phyloP scores from a whole-genome alignment of 1,140 invertebrate genomes.

The Procambarus clarkii region DNA sequence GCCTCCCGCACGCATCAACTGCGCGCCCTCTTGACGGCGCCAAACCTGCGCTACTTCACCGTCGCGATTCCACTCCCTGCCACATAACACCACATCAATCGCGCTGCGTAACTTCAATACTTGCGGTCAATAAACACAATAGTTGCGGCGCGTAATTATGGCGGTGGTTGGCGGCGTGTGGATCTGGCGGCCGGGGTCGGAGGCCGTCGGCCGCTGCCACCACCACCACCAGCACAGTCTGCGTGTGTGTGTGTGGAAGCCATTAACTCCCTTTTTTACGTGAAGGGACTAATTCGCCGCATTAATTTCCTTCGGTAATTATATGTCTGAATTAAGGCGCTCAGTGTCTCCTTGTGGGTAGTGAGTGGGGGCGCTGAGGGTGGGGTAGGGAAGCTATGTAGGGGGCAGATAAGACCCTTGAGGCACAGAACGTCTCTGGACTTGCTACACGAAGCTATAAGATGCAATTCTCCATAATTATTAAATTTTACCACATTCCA shows the following conservation, averaged over 20 bases:
- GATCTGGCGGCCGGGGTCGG: not conserved
- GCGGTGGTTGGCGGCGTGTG: not conserved
- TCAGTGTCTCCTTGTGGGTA: slow-evolving; percentile 18
- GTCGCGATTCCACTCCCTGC: not conserved
- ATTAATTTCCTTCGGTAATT: slow-evolving; percentile 64
- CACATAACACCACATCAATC: not conserved
- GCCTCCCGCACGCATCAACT: too few species aligned
- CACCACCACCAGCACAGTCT: not conserved
- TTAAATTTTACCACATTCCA: too few species aligned
- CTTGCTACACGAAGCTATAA: too few species aligned
- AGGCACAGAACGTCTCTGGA: too few species aligned
- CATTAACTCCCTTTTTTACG: slow-evolving; percentile 48
- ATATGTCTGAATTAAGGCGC: slow-evolving; percentile 64
- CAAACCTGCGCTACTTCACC: too few species aligned
- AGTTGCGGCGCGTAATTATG: not conserved
- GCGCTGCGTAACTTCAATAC: not conserved
- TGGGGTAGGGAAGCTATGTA: not conserved
- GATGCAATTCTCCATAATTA: too few species aligned
- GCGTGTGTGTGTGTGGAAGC: slow-evolving; percentile 39
- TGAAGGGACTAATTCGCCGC: slow-evolving; percentile 38
- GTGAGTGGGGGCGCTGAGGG: not conserved
- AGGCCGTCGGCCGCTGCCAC: not conserved
- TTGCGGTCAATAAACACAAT: not conserved
- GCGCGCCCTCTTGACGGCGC: too few species aligned
- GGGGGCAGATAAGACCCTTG: not conserved